Evolutionary conservation across 2,797 vertebrate genomes (phyloP).

Genomic region (Darevskia nairensis): DNA sequence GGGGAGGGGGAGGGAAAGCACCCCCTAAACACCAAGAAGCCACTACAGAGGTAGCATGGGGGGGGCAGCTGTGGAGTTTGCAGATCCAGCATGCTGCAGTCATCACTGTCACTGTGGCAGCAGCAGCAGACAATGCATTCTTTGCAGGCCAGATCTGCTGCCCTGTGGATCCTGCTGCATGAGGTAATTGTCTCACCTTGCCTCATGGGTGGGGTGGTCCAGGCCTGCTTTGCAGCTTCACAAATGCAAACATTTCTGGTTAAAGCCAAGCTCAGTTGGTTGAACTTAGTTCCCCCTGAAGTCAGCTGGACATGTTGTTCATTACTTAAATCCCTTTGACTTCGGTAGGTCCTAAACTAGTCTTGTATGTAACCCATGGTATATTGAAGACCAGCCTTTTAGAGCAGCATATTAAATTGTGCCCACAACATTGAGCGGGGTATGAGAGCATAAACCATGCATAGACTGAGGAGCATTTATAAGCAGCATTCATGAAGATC

Average conservation of each 20-base stretch:
- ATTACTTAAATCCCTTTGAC: background rate
- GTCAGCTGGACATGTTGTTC: too few species aligned
- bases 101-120: too few species aligned
- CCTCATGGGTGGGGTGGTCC: too few species aligned
- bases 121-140: too few species aligned
- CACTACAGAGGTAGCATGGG: too few species aligned
- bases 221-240: background rate
- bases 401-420: background rate
- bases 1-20: too few species aligned
- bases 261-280: background rate
- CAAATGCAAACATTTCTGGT: conserved; percentile 11
- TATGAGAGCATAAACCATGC: background rate
- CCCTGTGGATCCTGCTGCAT: too few species aligned
- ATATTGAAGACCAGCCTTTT: background rate
- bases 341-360: background rate
- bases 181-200: too few species aligned
- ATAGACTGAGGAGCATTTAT: background rate
- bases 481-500: background rate
- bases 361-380: background rate
- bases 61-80: too few species aligned
- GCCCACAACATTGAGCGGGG: background rate
- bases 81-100: too few species aligned
- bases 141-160: too few species aligned
- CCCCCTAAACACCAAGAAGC: too few species aligned
- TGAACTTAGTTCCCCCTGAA: background rate